Base-by-base conservation (phyloP, 1,140 invertebrate genomes). In the Lordiphosa clarofinis region DNA sequence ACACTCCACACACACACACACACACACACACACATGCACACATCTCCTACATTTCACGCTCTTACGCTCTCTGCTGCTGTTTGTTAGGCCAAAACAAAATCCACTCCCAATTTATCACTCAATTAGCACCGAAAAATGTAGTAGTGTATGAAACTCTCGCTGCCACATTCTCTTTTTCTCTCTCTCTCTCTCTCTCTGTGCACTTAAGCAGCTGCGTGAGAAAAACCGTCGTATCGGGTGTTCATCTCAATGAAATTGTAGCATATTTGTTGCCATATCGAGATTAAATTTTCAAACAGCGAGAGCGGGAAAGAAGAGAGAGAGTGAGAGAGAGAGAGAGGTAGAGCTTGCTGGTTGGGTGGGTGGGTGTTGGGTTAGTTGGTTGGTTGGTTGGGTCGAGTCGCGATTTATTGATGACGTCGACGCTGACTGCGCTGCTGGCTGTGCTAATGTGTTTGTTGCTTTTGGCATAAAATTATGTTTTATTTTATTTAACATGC, bases 81-180 rank as follows among this genome's bases (percentile, higher is more conserved):
- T 28, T 28, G 24, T 28, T 28, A 28, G 24, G 24, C 24, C 24
- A 28, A 31, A 31, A 40, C 78, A 63, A 84, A 84, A 84, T 84
- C 74, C 81, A 86, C 81, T 86, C 74, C 84, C 84, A 87, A 87
- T 87, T 87, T 87, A 87, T 87, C 84, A 87, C 84, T 87, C 84
- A 87, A 87, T 87, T 87, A 87, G 84, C 84, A 84, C 84, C 69
- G 73, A 87, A 84, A 87, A 87, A 87, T 87, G 84, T 87, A 87
- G 84, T 82, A 84, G 81, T 76, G 73, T 84, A 87, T 87, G 87
- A 84, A 87, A 47, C 66, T 64, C 47, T 52, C 15, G n/a, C n/a
- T n/a, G n/a, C n/a, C n/a, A n/a, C n/a, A n/a, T n/a, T 7, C 9
- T 24, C 19, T 46, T 65, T 39, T 36, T 35, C 64, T 42, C 38